Evolutionary conservation across 2,888 invertebrate species (phyloP).

Genomic region (Fabriciana adippe): DNA sequence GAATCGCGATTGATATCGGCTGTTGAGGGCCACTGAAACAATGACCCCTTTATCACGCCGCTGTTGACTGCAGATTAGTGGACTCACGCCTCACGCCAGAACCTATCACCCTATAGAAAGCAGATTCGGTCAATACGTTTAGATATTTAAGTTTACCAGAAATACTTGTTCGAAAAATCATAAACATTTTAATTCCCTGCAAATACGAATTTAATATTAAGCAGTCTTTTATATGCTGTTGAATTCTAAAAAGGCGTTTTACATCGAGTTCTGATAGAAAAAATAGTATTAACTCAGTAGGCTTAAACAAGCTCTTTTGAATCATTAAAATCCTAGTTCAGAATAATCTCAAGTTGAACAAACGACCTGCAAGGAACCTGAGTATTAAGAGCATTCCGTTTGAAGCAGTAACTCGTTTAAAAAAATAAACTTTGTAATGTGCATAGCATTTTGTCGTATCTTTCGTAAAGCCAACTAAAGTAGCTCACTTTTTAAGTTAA

Average conservation of each 20-base stretch:
- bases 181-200: neutral
- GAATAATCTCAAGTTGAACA: constrained; percentile 36
- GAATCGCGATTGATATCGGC: constrained; percentile 46
- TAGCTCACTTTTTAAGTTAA: constrained; percentile 24
- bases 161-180: constrained; percentile 3
- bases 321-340: constrained; percentile 36
- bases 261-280: constrained; percentile 28
- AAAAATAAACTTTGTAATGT: constrained; percentile 32
- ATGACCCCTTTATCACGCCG: constrained; percentile 44
- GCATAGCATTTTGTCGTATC: constrained; percentile 25
- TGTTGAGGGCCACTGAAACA: constrained; percentile 45
- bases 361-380: constrained; percentile 35
- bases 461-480: constrained; percentile 20
- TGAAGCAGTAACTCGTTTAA: constrained; percentile 28
- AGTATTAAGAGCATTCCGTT: constrained; percentile 30
- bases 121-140: constrained; percentile 18
- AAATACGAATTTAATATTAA: constrained; percentile 13
- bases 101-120: constrained; percentile 30
- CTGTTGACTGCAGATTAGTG: constrained; percentile 39
- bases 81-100: constrained; percentile 29
- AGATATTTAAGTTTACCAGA: constrained; percentile 9
- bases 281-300: constrained; percentile 36
- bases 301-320: constrained; percentile 39
- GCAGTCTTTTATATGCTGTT: constrained; percentile 25
- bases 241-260: constrained; percentile 26